These are phyloP conservation scores for Timema podura DNA, from an alignment of 2,888 invertebrate genomes.

Conservation along the genomic window DNA sequence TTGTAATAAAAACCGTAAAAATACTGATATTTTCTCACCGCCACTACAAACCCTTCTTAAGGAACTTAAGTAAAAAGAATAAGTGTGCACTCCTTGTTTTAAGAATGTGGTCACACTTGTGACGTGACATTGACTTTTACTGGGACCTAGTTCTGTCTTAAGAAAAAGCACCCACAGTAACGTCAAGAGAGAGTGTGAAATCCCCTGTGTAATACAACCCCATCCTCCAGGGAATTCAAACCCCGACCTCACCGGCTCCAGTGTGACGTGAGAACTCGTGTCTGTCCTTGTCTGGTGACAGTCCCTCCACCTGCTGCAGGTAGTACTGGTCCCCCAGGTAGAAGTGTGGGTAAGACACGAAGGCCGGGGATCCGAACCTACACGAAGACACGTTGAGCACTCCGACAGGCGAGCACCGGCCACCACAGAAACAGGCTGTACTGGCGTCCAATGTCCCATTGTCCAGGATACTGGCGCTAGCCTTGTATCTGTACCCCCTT, in stretches of 20 bases:
- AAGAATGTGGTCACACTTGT: too few relatives aligned
- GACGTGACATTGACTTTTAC: too few relatives aligned
- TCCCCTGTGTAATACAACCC: too few relatives aligned
- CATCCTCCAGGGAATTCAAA: too few relatives aligned
- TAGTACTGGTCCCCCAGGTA: slow-evolving; percentile 68
- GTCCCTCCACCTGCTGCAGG: slow-evolving; percentile 59
- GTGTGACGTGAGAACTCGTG: slow-evolving; percentile 72
- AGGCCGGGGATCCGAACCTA: slow-evolving; percentile 74
- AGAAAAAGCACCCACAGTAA: too few relatives aligned
- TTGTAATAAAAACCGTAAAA: too few relatives aligned
- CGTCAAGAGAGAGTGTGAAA: too few relatives aligned
- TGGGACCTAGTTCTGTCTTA: too few relatives aligned
- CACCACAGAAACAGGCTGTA: slow-evolving; percentile 66
- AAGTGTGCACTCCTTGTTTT: too few relatives aligned
- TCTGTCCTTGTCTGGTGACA: slow-evolving; percentile 61
- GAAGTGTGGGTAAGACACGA: slow-evolving; percentile 82
- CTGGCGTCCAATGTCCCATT: slow-evolving; percentile 56
- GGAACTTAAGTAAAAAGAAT: too few relatives aligned
- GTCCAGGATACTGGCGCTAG: slow-evolving; percentile 56
- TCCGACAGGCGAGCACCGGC: slow-evolving; percentile 69
- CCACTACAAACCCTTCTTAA: too few relatives aligned
- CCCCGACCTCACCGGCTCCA: slow-evolving; percentile 62
- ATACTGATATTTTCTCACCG: too few relatives aligned
- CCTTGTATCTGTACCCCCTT: slow-evolving; percentile 53
- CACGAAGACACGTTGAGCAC: slow-evolving; percentile 72